These are phyloP conservation scores for Megalops cyprinoides DNA, from an alignment of 2,797 vertebrate genomes.

Conservation along the genomic window DNA sequence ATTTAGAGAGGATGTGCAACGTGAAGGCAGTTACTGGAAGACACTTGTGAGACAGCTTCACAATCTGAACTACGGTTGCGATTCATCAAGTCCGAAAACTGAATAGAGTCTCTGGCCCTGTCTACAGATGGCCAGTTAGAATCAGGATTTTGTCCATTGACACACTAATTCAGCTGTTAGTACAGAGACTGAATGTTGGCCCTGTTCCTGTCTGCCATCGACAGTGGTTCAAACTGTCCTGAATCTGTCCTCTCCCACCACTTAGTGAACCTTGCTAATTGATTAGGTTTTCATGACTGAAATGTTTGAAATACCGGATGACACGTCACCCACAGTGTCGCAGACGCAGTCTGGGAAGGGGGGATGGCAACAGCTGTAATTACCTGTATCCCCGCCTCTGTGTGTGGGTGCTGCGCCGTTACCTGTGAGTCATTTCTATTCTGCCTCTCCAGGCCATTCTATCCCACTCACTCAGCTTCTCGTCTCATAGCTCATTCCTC, in stretches of 20 bases:
- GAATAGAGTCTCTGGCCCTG: too few species aligned
- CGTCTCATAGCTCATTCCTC: too few species aligned
- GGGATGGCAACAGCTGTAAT: not conserved
- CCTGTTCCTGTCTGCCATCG: not conserved
- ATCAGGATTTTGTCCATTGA: not conserved
- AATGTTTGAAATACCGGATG: too few species aligned
- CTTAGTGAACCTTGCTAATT: not conserved
- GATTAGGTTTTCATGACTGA: not conserved
- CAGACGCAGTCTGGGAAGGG: not conserved
- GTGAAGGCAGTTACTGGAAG: too few species aligned
- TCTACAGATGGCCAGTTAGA: too few species aligned
- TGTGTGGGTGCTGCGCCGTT: not conserved
- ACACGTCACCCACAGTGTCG: not conserved
- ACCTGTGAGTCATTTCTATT: slow-evolving; percentile 4
- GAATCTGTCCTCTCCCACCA: not conserved
- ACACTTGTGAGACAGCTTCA: too few species aligned
- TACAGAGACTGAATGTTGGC: not conserved
- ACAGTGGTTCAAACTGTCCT: not conserved
- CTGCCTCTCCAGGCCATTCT: not conserved
- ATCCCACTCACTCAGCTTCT: too few species aligned
- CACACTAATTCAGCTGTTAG: not conserved
- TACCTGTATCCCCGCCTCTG: not conserved
- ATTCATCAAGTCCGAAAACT: too few species aligned
- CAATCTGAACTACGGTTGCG: too few species aligned
- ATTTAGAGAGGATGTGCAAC: too few species aligned